Conservation (phyloP, 1,140 invertebrate genomes). For the Lepidurus arcticus region DNA sequence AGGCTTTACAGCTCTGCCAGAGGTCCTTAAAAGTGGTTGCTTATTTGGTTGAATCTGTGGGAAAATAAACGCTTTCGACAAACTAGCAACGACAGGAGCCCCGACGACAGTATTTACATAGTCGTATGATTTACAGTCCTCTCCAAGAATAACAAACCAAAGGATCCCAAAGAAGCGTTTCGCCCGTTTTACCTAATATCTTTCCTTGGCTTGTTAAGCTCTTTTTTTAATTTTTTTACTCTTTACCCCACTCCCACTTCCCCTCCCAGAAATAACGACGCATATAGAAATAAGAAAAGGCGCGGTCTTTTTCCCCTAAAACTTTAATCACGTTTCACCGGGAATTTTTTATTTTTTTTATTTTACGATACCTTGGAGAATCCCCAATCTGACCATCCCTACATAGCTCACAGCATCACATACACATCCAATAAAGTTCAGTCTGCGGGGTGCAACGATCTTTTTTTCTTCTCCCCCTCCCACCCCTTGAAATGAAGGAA, state of each 20-base stretch:
- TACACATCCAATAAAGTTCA: not conserved
- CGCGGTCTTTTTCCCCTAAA: not conserved
- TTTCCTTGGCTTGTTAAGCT: not conserved
- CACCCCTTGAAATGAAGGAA: not conserved
- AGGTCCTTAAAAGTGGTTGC: too few species aligned
- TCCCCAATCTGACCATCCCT: not conserved
- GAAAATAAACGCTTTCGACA: too few species aligned
- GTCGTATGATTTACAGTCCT: not conserved
- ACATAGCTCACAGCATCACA: not conserved
- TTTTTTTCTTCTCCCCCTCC: not conserved
- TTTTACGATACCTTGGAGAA: not conserved
- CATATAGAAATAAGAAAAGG: not conserved
- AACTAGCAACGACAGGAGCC: too few species aligned
- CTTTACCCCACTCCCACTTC: not conserved
- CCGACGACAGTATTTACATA: too few species aligned
- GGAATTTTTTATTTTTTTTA: not conserved
- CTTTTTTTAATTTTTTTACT: not conserved
- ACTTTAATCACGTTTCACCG: not conserved
- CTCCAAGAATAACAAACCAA: constrained; percentile 5
- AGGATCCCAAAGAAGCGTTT: not conserved
- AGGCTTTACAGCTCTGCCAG: too few species aligned
- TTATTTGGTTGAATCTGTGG: too few species aligned
- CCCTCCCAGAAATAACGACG: not conserved
- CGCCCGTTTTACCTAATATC: not conserved
- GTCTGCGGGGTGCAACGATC: constrained; percentile 11